phyloP scores from a whole-genome alignment of 2,797 vertebrate genomes.

The Platalea minor region DNA sequence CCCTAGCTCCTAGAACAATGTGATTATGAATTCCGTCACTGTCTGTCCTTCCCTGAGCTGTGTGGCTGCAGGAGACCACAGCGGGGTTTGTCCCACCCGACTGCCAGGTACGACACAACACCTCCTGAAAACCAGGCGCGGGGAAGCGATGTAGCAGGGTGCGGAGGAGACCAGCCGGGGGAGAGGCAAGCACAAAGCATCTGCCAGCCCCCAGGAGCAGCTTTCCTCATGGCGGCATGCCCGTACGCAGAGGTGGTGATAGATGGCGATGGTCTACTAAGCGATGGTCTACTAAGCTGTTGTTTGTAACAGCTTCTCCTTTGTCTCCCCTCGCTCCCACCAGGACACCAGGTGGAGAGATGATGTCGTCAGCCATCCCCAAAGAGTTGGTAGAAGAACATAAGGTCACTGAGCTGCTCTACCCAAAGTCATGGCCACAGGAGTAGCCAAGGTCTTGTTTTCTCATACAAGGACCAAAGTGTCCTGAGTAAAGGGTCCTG shows the following conservation, averaged over 20 bases:
- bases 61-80: neutral
- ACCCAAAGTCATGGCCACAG: neutral
- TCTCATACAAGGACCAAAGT: neutral
- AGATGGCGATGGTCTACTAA: neutral
- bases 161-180: neutral
- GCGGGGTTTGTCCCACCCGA: neutral
- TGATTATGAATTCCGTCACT: neutral
- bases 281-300: neutral
- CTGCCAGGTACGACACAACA: neutral
- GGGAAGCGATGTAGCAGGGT: neutral
- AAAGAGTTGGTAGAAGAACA: neutral
- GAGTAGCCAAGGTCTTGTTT: neutral
- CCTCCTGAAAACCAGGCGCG: neutral
- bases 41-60: neutral
- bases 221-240: neutral
- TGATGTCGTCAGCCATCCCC: neutral
- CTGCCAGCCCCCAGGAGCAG: neutral
- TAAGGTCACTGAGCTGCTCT: neutral
- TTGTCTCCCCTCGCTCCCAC: neutral
- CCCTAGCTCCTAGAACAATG: neutral
- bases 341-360: neutral
- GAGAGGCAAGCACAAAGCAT: neutral
- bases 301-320: neutral
- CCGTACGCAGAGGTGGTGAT: fast-evolving
- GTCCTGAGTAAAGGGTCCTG: neutral